Base-by-base conservation (phyloP, 2,888 invertebrate species). In the Drosophila maculinotata region DNA sequence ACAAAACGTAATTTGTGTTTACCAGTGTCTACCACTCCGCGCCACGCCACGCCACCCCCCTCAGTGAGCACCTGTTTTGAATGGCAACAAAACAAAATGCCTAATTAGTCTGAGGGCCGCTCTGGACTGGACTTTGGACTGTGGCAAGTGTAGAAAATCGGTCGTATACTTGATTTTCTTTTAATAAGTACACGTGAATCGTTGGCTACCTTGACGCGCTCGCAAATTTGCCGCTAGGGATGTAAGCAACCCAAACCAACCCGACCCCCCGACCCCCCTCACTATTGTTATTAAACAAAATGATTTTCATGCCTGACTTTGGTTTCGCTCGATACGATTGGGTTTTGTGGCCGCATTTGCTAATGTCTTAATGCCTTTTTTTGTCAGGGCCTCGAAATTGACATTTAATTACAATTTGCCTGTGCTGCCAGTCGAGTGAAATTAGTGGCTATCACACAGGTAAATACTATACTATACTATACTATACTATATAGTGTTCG, bases 381-480 rank as follows among this genome's bases (percentile, higher is more conserved):
- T 47, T 30, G 25, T 5, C 23, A 26, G 8, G 31, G 38, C 36
- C 58, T 72, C 76, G 66, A 83, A 83, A 83, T 83, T 81, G 82
- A 87, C 83, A 85, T 83, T 83, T 83, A 83, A 81, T 78, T 69
- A 70, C 68, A 73, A 36, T 64, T 57, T 53, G 33, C 15, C 38
- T 25, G 15, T 20, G 59, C 45, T 38, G 54, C 25, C 52, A 36
- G 31, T 35, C 42, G 23, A 64, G 10, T 26, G 47, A 68, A 83
- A 77, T 81, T 74, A 75, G 65, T 47, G 68, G 45, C 23, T 65
- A 64, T 44, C 17, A 17, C n/a, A 41, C 35, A 26, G 25, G 63
- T 54, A 54, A 52, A 54, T 51, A 39, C 6, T 8, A 38, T 9
- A 25, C 12, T 12, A 28, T 28, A 8, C 8, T 8, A n/a, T n/a